These are phyloP conservation scores for Tinea trinotella DNA, from an alignment of 2,888 invertebrate species.

Conservation along the genomic window DNA sequence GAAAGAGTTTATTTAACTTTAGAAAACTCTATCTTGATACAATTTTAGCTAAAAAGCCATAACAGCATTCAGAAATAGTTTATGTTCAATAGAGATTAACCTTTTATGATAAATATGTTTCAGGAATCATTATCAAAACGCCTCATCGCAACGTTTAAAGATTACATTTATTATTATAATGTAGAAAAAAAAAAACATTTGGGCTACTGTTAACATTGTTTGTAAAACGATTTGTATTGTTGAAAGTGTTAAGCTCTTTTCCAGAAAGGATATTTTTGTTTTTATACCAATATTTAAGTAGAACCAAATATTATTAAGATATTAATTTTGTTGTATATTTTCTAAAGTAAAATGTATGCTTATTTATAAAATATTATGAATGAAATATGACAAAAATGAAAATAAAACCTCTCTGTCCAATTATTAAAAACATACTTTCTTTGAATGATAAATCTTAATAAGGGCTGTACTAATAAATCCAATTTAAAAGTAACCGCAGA, in stretches of 20 bases:
- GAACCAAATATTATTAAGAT: slow-evolving; percentile 4
- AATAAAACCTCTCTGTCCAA: background rate
- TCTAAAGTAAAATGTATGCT: no score
- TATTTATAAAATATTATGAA: no score
- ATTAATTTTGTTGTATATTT: no score
- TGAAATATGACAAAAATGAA: no score
- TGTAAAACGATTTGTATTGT: slow-evolving; percentile 57
- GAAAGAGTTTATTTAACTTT: background rate
- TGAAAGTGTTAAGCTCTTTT: slow-evolving; percentile 43
- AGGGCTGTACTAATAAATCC: slow-evolving; percentile 61
- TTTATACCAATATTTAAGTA: background rate
- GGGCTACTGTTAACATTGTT: slow-evolving; percentile 50
- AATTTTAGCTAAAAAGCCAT: slow-evolving; percentile 11
- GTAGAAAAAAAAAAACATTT: slow-evolving; percentile 37
- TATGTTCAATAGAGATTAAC: slow-evolving; percentile 41
- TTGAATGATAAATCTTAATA: slow-evolving; percentile 19
- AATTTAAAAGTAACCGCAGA: slow-evolving; percentile 61
- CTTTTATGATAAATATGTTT: slow-evolving; percentile 42
- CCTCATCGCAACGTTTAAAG: slow-evolving; percentile 40
- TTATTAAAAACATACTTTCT: background rate
- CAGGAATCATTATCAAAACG: slow-evolving; percentile 41
- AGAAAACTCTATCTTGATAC: slow-evolving; percentile 2
- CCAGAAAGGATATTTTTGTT: slow-evolving; percentile 24
- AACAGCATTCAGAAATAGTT: slow-evolving; percentile 20
- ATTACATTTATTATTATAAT: slow-evolving; percentile 39